Conservation (phyloP, 1,140 invertebrate genomes). For the Odontomachus brunneus region DNA sequence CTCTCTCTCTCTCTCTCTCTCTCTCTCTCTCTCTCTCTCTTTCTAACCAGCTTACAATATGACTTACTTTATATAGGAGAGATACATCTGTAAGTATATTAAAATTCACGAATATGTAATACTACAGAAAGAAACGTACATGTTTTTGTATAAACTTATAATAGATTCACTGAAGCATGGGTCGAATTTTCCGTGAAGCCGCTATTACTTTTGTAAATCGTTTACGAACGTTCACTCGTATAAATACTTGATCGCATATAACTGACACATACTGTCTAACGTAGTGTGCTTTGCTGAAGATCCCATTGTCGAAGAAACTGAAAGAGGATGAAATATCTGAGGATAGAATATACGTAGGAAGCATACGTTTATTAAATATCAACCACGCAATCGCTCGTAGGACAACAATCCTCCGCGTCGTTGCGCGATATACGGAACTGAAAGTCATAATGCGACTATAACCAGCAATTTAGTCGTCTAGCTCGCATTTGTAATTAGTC, state of each 20-base stretch:
- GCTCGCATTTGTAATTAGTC: slow-evolving; percentile 15
- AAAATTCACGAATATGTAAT: slow-evolving; percentile 6
- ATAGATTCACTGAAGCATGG: background rate
- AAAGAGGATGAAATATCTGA: slow-evolving; percentile 5
- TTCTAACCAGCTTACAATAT: slow-evolving; percentile 1
- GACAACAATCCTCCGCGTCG: background rate
- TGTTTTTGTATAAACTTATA: slow-evolving; percentile 34
- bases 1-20: too few relatives aligned
- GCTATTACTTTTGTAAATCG: background rate
- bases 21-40: too few relatives aligned
- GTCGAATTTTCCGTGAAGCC: background rate
- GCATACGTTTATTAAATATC: slow-evolving; percentile 18
- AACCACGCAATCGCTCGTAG: background rate
- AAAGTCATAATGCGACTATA: slow-evolving; percentile 20
- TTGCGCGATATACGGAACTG: background rate
- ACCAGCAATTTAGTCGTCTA: slow-evolving; percentile 10
- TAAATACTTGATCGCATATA: slow-evolving; percentile 5
- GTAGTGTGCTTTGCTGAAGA: background rate
- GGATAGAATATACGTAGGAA: background rate
- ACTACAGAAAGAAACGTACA: slow-evolving; percentile 10
- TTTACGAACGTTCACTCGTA: slow-evolving; percentile 16
- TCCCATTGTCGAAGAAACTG: background rate
- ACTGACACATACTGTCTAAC: background rate
- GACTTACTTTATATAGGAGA: slow-evolving; percentile 16
- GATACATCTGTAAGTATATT: slow-evolving; percentile 19